Conservation (phyloP, 2,113 vertebrate genomes). For the Corydoras sp. region DNA sequence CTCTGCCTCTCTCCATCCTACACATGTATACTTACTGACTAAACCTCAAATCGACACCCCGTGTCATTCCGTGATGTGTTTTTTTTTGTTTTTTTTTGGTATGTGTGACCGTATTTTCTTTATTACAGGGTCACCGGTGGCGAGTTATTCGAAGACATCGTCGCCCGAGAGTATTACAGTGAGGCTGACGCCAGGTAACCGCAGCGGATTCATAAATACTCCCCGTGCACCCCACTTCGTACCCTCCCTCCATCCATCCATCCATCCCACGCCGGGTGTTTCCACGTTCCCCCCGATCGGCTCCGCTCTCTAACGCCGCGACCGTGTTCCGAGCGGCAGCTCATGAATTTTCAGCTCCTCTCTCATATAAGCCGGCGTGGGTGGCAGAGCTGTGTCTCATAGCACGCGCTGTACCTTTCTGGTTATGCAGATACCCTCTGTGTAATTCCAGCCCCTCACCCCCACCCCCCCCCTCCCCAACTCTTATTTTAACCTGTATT, state of each 20-base stretch:
- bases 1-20: background rate
- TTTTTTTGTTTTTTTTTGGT: background rate
- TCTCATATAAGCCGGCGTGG: constrained; percentile 28
- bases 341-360: constrained; percentile 21
- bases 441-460: background rate
- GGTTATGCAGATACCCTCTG: constrained; percentile 4
- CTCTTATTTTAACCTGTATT: constrained; percentile 16
- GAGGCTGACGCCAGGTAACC: constrained; percentile 72
- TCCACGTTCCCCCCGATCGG: background rate
- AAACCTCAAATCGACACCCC: background rate
- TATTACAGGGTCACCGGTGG: constrained; percentile 68
- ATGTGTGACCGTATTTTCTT: constrained; percentile 16
- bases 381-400: constrained; percentile 23
- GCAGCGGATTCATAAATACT: background rate
- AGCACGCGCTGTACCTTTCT: constrained; percentile 8
- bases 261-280: background rate
- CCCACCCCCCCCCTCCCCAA: background rate
- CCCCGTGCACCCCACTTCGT: background rate
- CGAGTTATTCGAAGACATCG: constrained; percentile 71
- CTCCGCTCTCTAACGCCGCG: background rate
- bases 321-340: background rate
- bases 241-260: background rate
- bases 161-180: constrained; percentile 71
- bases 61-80: background rate
- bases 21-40: background rate